Percentiles rank a stretch among this genome's conserved stretches.
Evolutionary conservation across 2,888 invertebrate species (phyloP).

Genomic region (Ethmia dodecea): DNA sequence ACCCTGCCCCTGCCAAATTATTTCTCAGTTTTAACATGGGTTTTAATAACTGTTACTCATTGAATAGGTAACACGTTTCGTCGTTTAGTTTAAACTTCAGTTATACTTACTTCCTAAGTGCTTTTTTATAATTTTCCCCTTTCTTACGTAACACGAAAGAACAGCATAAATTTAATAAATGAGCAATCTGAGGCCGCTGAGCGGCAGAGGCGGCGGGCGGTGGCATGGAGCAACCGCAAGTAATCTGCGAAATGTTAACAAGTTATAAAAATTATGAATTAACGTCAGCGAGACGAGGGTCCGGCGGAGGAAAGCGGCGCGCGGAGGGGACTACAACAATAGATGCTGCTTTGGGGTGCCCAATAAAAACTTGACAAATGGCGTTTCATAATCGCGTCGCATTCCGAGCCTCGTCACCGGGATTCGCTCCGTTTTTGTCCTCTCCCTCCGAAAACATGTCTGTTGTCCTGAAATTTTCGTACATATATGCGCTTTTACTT

Average conservation of each 20-base stretch:
- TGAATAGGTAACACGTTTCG: too few relatives aligned
- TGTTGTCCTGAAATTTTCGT: slow-evolving; percentile 37
- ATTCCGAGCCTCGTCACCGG: slow-evolving; percentile 66
- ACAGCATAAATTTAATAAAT: slow-evolving; percentile 42
- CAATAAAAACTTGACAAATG: slow-evolving; percentile 79
- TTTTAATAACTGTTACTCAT: too few relatives aligned
- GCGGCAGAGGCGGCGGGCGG: slow-evolving; percentile 9
- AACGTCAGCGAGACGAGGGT: slow-evolving; percentile 63
- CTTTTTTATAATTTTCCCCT: background rate
- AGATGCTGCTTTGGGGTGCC: slow-evolving; percentile 59
- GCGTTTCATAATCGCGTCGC: slow-evolving; percentile 73
- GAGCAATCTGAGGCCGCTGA: slow-evolving; percentile 18
- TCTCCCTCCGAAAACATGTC: slow-evolving; percentile 52
- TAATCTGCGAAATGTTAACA: slow-evolving; percentile 60
- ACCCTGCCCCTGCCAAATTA: too few relatives aligned
- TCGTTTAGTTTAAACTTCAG: background rate
- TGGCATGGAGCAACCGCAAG: slow-evolving; percentile 15
- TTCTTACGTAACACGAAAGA: slow-evolving; percentile 1
- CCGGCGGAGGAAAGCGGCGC: slow-evolving; percentile 25
- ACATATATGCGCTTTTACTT: too few relatives aligned
- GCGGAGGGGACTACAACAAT: slow-evolving; percentile 48
- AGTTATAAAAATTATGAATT: slow-evolving; percentile 74
- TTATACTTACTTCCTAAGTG: background rate
- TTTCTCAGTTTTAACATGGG: too few relatives aligned
- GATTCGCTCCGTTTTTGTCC: slow-evolving; percentile 45